Base-by-base conservation (phyloP, 2,797 vertebrate species). In the Sebastolobus alascanus region DNA sequence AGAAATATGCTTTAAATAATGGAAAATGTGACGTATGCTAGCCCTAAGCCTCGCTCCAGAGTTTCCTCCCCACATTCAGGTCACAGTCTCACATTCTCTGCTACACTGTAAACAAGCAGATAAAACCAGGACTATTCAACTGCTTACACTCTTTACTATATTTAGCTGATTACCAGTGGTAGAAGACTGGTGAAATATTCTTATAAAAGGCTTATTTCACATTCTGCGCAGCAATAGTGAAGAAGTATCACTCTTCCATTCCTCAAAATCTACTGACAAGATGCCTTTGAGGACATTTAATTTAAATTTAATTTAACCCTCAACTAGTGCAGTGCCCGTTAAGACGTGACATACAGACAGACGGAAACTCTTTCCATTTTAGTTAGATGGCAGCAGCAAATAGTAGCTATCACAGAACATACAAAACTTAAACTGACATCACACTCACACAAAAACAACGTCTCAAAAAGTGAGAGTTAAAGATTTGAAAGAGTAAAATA, bases 1-100 rank as follows among this genome's bases (percentile, higher is more conserved):
- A 88, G 82, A 86, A 85, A 86, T 76, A 88, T 75, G 75, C 68
- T 85, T 86, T 87, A 78, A 92, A 92, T 88, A 87, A 93, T 87
- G 88, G 79, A 93, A 91, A 92, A 77, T 77, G 84, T 90, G 88
- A 89, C 75, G 87, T 87, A 61, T 64, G 86, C 76, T 84, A 13
- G 85, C 81, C 80, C 76, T 50, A 73, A 89, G 84, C 88, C 59
- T 67, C 27, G 82, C 85, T 85, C 64, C 68, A 84, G 77, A 86
- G 83, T 78, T 73, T 63, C 50, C 68, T 73, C 80, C 16, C 70
- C 80, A 78, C 80, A 92, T 88, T 90, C 76, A 90, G 88, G 90
- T 88, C 87, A 84, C 68, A 75, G 67, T 46, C 87, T 84, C 72
- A 56, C 65, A 75, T 71, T 87, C 60, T 33, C 66, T n/a, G 38